Percentiles rank a stretch among this genome's conserved stretches.
These are phyloP conservation scores for Laticauda colubrina DNA, from an alignment of 2,113 vertebrate species.

Conservation along the genomic window DNA sequence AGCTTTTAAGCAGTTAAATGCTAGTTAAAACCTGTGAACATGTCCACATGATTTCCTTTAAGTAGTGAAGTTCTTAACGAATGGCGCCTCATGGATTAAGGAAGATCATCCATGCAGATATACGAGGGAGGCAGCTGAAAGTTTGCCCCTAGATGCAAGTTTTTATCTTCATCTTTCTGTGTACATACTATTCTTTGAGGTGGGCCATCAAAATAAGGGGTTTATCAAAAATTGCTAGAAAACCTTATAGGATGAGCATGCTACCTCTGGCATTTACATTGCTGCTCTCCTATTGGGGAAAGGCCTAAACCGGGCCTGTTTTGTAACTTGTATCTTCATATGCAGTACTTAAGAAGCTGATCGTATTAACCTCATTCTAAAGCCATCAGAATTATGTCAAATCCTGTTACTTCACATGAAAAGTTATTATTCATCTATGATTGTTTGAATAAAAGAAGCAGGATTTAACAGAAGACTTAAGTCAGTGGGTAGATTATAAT, in stretches of 20 bases:
- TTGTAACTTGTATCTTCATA: neutral
- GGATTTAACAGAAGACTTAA: neutral
- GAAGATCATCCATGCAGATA: conserved; percentile 71
- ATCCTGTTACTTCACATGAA: neutral
- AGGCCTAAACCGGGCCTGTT: neutral
- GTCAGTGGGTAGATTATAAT: neutral
- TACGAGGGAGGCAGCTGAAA: conserved; percentile 49
- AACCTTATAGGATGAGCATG: neutral
- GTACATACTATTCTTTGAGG: conserved; percentile 1
- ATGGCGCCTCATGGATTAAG: conserved; percentile 81
- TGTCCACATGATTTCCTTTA: conserved; percentile 68
- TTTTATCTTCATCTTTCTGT: neutral
- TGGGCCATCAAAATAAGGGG: neutral
- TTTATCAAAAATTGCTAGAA: neutral
- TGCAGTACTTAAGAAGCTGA: neutral
- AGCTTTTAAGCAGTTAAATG: conserved; percentile 64
- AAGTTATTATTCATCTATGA: neutral
- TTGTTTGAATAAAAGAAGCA: neutral
- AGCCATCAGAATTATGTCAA: neutral
- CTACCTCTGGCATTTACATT: neutral
- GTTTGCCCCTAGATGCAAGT: conserved; percentile 3
- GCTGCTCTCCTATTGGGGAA: neutral
- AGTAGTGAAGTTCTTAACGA: conserved; percentile 72
- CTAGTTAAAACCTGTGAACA: conserved; percentile 77
- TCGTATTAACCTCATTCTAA: neutral